Evolutionary conservation across 2,113 vertebrate genomes (phyloP).

Genomic region (Pteronura brasiliensis): DNA sequence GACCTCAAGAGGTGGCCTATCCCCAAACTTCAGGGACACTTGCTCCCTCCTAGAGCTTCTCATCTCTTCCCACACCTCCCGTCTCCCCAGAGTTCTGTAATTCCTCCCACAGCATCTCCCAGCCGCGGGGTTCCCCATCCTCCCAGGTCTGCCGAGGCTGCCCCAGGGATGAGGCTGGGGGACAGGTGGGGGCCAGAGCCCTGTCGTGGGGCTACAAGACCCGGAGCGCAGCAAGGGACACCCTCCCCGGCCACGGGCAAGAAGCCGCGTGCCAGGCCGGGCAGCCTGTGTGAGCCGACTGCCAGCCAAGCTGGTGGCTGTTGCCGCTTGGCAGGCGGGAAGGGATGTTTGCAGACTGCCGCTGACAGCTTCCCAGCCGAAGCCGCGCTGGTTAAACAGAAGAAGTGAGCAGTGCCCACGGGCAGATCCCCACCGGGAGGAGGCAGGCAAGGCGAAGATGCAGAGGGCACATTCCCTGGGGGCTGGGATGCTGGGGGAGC

Average conservation of each 20-base stretch:
- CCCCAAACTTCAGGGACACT: background rate
- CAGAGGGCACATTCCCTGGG: too few relatives aligned
- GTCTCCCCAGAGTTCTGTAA: background rate
- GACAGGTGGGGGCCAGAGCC: background rate
- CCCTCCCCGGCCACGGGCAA: background rate
- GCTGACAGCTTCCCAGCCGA: constrained; percentile 59
- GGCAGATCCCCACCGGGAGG: background rate
- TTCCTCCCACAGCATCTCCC: rapidly evolving
- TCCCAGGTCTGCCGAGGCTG: background rate
- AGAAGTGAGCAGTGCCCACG: constrained; percentile 21
- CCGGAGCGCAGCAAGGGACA: rapidly evolving
- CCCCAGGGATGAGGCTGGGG: background rate
- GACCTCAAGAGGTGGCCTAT: background rate
- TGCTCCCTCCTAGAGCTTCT: background rate
- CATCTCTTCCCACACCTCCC: background rate
- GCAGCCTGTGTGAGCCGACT: constrained; percentile 53
- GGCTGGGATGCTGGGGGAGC: background rate
- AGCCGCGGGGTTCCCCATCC: rapidly evolving
- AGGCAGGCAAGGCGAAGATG: background rate
- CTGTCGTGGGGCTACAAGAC: background rate
- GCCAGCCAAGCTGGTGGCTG: constrained; percentile 64
- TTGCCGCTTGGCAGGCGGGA: constrained; percentile 61
- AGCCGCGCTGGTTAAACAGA: background rate
- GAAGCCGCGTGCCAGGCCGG: constrained; percentile 25
- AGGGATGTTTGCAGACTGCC: constrained; percentile 70